Evolutionary conservation across 2,797 vertebrate genomes (phyloP), one percentile per base, ranked within the genome.

Genomic region (Hoplostethus mediterraneus): DNA sequence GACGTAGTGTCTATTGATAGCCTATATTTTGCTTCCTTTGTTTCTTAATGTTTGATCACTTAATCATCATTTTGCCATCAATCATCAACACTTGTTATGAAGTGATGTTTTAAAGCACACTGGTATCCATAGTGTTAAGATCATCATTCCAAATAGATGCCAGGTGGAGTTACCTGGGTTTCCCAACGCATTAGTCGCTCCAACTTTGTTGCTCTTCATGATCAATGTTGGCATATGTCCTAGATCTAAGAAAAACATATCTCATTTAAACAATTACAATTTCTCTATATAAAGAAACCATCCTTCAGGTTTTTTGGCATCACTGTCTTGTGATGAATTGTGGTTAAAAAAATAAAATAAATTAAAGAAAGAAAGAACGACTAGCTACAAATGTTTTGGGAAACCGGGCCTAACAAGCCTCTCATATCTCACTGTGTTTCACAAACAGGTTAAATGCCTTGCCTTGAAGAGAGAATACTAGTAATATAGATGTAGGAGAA

Each of bases 81-180:
- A 63, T 75, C 54, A 49, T 71, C 73, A 55, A 72, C 56, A 75
- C 25, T 74, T 83, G 47, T 73, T 67, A 67, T 84, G 79, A 86
- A 75, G 68, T 79, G 44, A 83, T 76, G 61, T 86, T 87, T 80
- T 63, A 79, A 85, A 86, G 79, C 82, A 85, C 78, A 83, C 58
- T 79, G 79, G 75, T 77, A 56, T 79, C 66, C 31, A 1, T 74
- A 71, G 68, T 81, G 54, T 78, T 63, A 72, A 64, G 44, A 30
- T 66, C 76, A 71, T 83, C 67, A 73, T 90, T 87, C 65, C 77
- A 76, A 57, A 31, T 53, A 63, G 67, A 79, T 42, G 69, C 56
- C 78, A 67, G 30, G 48, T 71, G 58, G 51, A 81, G 78, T 79
- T n/a, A 17, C n/a, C 52, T 9, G 17, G 25, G 57, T 80, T 85